Conservation (phyloP, 2,113 vertebrate species). For the Scatophagus argus region DNA sequence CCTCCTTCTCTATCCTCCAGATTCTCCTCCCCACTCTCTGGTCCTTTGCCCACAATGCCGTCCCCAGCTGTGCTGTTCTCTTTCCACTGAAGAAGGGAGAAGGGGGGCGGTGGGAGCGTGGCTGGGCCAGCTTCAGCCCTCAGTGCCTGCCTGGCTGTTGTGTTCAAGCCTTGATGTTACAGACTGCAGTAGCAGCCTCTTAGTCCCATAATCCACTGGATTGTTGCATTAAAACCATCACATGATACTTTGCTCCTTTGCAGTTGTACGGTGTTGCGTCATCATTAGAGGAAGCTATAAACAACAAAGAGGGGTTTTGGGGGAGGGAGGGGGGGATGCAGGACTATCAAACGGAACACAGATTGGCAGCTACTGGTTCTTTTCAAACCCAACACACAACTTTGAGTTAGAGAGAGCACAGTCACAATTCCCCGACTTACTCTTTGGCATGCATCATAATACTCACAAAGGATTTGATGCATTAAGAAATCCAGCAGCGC, state of each 20-base stretch:
- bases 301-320: constrained; percentile 60
- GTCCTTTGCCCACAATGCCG: constrained; percentile 29
- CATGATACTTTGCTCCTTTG: constrained; percentile 67
- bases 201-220: constrained; percentile 70
- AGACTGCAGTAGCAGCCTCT: constrained; percentile 60
- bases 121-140: constrained; percentile 14
- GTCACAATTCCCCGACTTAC: constrained; percentile 53
- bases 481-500: constrained; percentile 49
- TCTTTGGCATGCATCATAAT: constrained; percentile 45
- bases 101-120: neutral
- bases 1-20: constrained; percentile 39
- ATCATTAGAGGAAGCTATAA: constrained; percentile 73
- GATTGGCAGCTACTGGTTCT: constrained; percentile 59
- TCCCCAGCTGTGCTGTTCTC: constrained; percentile 58
- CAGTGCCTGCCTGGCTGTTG: constrained; percentile 38
- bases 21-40: constrained; percentile 37
- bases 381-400: constrained; percentile 7
- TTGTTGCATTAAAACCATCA: constrained; percentile 72
- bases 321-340: constrained; percentile 32
- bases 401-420: constrained; percentile 44
- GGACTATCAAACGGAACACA: constrained; percentile 46
- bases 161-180: constrained; percentile 57
- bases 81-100: constrained; percentile 38
- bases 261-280: constrained; percentile 68
- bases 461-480: constrained; percentile 53